A percentile compares a stretch with the other conserved stretches of the same genome.
phyloP scores from a whole-genome alignment of 2,888 invertebrate genomes.

The Drosophila sordidula region DNA sequence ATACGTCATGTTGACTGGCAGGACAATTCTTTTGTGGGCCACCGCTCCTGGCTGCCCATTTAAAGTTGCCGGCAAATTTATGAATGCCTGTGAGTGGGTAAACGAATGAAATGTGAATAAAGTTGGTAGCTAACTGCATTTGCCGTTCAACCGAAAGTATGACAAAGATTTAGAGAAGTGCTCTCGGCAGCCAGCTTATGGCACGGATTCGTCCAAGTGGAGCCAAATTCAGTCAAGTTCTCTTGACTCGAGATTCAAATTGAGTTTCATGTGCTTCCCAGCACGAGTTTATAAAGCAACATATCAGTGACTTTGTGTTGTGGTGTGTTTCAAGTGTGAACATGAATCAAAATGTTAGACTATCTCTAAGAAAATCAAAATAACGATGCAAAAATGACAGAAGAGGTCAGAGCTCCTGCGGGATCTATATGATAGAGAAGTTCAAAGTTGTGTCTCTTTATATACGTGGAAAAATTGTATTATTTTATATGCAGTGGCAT shows the following conservation, averaged over 20 bases:
- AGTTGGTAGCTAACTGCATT: slow-evolving; percentile 5
- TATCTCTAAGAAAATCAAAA: neutral
- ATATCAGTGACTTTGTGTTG: slow-evolving; percentile 1
- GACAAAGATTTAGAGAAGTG: slow-evolving; percentile 29
- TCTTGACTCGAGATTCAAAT: slow-evolving; percentile 22
- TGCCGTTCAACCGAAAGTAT: neutral
- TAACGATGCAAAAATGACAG: no score
- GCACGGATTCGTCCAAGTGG: slow-evolving; percentile 3
- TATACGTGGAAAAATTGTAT: no score
- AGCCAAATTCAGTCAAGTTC: slow-evolving; percentile 27
- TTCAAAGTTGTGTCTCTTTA: neutral
- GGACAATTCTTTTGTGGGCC: slow-evolving; percentile 17
- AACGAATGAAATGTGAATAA: slow-evolving; percentile 25
- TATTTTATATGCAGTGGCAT: no score
- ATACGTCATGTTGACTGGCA: slow-evolving; percentile 69
- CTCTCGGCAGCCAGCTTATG: slow-evolving; percentile 8
- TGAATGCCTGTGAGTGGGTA: slow-evolving; percentile 26
- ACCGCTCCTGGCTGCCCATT: slow-evolving; percentile 6
- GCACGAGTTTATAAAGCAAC: neutral
- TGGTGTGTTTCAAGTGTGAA: slow-evolving; percentile 14
- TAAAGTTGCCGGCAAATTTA: slow-evolving; percentile 40
- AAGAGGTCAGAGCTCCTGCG: no score
- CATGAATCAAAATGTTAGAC: neutral
- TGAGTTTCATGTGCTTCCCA: neutral
- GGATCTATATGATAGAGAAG: neutral